Base-by-base conservation (phyloP, 2,113 vertebrate species). In the Pseudorasbora parva region DNA sequence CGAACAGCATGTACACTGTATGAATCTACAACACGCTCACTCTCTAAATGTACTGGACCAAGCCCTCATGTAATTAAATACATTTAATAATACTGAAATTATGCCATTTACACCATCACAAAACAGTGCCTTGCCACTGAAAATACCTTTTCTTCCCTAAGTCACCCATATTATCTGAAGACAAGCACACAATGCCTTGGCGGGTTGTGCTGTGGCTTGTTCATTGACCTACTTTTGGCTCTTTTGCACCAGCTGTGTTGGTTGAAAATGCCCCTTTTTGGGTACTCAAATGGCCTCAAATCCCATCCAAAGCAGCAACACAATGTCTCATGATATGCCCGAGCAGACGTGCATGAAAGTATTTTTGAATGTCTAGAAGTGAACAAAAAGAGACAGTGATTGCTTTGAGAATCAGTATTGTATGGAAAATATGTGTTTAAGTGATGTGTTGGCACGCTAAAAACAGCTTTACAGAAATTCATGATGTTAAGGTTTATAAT, bases 201-300 rank as follows among this genome's bases (percentile, higher is more conserved):
- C 11, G 49, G 43, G 64, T n/a, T 33, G 76, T 56, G 69, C 51
- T 45, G 56, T 75, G 47, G 69, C 71, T 74, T 77, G 88, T 80
- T 89, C 87, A 66, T 1, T 89, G 89, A 89, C 92, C 89, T 90
- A 91, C 86, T 90, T 91, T 87, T 37, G 62, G 77, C 62, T 45
- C 80, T 88, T 75, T 82, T 62, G 79, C 51, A 45, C 62, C 14
- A 71, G 43, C 62, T 84, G 59, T 47, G 25, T 64, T 78, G 21
- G 77, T 54, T 77, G 54, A 87, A 80, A 81, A 33, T 69, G 25
- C 73, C 56, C 45, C 75, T 66, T 79, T 93, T 87, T 91, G 89
- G 90, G 89, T 88, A 84, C 86, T 85, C 59, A 15, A 41, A 57
- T 21, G 45, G 27, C 30, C 30, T 41, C 21, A 57, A n/a, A 3